A percentile compares a stretch with the other conserved stretches of the same genome.
Evolutionary conservation across 2,888 invertebrate genomes (phyloP).

Genomic region (Allolobophora icterica): DNA sequence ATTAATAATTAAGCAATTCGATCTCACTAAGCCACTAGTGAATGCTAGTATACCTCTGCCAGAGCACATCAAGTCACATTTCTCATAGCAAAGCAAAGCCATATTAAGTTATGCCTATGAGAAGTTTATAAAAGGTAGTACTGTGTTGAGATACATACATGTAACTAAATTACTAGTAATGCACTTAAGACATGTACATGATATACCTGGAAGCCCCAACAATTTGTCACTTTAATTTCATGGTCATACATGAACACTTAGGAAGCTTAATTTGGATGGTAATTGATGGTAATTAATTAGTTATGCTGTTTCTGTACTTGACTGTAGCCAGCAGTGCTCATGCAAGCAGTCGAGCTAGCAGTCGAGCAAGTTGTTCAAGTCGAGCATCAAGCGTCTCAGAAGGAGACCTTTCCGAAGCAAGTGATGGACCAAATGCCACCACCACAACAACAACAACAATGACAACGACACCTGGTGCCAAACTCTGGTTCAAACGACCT

Average conservation of each 20-base stretch:
- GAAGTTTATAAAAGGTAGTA: too few species aligned
- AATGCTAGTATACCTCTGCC: too few species aligned
- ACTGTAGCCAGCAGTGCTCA: constrained; percentile 21
- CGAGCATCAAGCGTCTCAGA: constrained; percentile 3
- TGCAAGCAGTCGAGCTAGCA: constrained; percentile 22
- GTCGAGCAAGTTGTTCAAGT: constrained; percentile 23
- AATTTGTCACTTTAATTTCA: not conserved
- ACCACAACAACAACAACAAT: not conserved
- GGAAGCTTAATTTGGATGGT: not conserved
- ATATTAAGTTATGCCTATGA: too few species aligned
- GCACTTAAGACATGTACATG: not conserved
- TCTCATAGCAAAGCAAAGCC: too few species aligned
- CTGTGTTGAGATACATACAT: too few species aligned
- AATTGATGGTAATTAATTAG: not conserved
- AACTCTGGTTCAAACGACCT: constrained; percentile 7
- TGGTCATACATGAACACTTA: not conserved
- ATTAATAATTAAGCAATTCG: too few species aligned
- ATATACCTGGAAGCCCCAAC: not conserved
- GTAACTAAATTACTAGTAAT: not conserved
- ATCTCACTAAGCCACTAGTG: too few species aligned
- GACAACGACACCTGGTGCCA: not conserved
- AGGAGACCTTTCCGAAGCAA: constrained; percentile 24
- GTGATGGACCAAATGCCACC: constrained; percentile 1
- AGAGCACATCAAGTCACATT: too few species aligned
- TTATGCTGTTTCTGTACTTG: not conserved